These are phyloP conservation scores for Bradypodion pumilum DNA, from an alignment of 2,797 vertebrate genomes.

Conservation along the genomic window DNA sequence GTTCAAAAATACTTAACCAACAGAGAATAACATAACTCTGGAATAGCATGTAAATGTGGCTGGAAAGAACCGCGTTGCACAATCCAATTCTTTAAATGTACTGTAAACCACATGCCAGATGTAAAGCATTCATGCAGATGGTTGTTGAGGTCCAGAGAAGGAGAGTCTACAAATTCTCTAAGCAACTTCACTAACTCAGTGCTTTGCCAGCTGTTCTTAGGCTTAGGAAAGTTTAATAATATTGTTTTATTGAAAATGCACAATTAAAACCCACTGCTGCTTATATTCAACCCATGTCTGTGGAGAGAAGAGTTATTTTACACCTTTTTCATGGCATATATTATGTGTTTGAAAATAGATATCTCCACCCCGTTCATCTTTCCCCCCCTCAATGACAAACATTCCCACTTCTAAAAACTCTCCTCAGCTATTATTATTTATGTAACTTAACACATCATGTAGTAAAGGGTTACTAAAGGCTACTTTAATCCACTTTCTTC, in stretches of 20 bases:
- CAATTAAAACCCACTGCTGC: conserved; percentile 10
- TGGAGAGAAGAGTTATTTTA: not conserved
- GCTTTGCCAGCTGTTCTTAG: not conserved
- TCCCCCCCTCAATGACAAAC: not conserved
- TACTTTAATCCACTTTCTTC: not conserved
- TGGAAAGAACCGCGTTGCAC: not conserved
- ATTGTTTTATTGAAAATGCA: conserved; percentile 13
- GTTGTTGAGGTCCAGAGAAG: conserved; percentile 20
- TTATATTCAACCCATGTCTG: not conserved
- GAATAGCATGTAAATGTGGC: not conserved
- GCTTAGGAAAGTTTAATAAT: not conserved
- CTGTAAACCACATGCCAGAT: conserved; percentile 11
- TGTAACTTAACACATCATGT: too few relatives aligned
- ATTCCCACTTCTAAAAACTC: not conserved
- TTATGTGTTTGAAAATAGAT: not conserved
- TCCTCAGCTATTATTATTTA: not conserved
- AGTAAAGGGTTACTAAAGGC: not conserved
- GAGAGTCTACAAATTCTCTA: conserved; percentile 38
- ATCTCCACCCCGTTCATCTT: not conserved
- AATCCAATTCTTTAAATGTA: conserved; percentile 10
- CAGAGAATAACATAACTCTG: conserved; percentile 14
- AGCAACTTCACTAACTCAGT: not conserved
- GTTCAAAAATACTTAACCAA: not conserved
- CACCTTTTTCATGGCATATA: not conserved
- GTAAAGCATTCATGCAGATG: conserved; percentile 9